Base-by-base conservation (phyloP, 2,888 invertebrate genomes). In the Gerris lacustris region DNA sequence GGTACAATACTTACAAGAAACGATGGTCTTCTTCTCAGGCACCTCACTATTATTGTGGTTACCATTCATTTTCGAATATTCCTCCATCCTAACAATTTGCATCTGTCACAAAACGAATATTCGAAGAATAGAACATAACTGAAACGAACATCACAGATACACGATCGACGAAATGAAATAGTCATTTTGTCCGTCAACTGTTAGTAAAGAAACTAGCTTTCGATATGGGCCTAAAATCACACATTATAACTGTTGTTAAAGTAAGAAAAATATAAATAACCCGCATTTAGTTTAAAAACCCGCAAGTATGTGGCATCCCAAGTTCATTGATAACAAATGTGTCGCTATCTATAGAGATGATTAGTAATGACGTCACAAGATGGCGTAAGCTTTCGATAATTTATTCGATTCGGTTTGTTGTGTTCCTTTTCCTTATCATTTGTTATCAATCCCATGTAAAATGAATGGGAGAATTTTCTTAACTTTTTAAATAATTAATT, bases 1-100 rank as follows among this genome's bases (percentile, higher is more conserved):
- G 1, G 2, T 64, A 9, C 17, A 64, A n/a, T 64, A 18, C 87
- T 84, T 84, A 88, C 89, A 89, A 82, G 90, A 88, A 81, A 89
- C 83, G 77, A 88, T 86, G 72, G 89, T 88, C 82, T 87, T 87
- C 79, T 86, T 85, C 44, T 74, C 74, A 45, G 70, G 47, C 62
- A 73, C 31, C 64, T 74, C 75, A 70, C 73, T 74, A 68, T 69
- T 72, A 63, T 70, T 67, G 11, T 55, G 44, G 17, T 62, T 17
- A 72, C 63, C 67, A 67, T 69, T 72, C 73, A 73, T 73, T 66
- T 68, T 70, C 66, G 45, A 9, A 11, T 44, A 67, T 45, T 67
- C 44, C 9, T 31, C 67, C 64, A 64, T 64, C 9, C 18, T 64
- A 64, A 64, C 55, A 15, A 55, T 11, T 55, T 11, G 15, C 9